Evolutionary conservation across 2,888 invertebrate genomes (phyloP), one percentile per base, ranked within the genome.

Genomic region (Andrena dorsata): DNA sequence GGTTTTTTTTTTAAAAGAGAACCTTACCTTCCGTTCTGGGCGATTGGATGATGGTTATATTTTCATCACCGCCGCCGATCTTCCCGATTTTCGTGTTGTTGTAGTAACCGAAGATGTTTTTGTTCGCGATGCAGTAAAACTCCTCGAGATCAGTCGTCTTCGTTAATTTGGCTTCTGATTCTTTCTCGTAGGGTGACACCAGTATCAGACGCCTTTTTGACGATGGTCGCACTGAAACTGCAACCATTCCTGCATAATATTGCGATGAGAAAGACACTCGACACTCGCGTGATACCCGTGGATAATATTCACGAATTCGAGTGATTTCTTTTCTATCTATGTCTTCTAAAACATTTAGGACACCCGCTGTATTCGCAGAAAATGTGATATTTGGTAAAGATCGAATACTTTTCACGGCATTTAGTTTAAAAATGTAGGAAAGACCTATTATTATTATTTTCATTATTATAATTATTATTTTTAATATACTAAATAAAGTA

Each of bases 11-110:
- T 4, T 23, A 58, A 4, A n/a, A 7, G 32, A 58, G 28, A 28
- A 26, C 0, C 7, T 58, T 86, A 90, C 89, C 90, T 87, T 91
- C 86, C 35, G 85, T 85, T 78, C 76, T 76, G 4, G 91, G 85
- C 26, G 89, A 88, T 49, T 86, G 85, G 69, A 89, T 76, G 49
- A 90, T 84, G 41, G 86, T 86, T 69, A 90, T 76, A 58, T 90
- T 91, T 63, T 91, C 90, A 51, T 92, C 92, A 7, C 91, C 91
- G 26, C 89, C 89, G 10, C 90, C 91, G 41, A 80, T 89, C 75
- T 87, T 83, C 49, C 86, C 80, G 26, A 86, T 77, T 82, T 87
- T 86, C 60, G 86, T 76, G 10, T 87, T 85, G 47, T 80, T 85
- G 68, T 85, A 90, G 49, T 85, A 88, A 13, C 81, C 75, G 10